These are phyloP conservation scores for Oncorhynchus nerka DNA, from an alignment of 2,113 vertebrate genomes.

Conservation along the genomic window DNA sequence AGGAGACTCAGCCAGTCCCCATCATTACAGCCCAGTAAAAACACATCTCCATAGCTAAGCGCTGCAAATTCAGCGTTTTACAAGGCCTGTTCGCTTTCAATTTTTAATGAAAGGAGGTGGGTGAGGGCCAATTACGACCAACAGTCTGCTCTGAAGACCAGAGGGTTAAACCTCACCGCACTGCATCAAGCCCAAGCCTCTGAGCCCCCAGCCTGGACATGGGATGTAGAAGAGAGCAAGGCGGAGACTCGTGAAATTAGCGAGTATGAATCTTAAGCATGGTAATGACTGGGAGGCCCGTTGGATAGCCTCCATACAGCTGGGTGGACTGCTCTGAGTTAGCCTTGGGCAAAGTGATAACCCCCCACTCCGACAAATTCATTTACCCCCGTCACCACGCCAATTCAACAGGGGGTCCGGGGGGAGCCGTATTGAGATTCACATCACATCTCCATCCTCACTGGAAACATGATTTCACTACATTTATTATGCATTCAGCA, in stretches of 20 bases:
- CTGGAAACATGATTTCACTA: conserved; percentile 81
- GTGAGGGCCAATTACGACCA: conserved; percentile 34
- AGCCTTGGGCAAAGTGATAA: conserved; percentile 70
- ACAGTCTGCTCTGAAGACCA: conserved; percentile 28
- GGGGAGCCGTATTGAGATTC: conserved; percentile 73
- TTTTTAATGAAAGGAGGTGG: conserved; percentile 42
- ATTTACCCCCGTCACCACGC: conserved; percentile 77
- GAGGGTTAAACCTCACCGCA: conserved; percentile 12
- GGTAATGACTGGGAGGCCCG: conserved; percentile 55
- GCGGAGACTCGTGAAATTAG: conserved; percentile 51
- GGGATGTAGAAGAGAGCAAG: conserved; percentile 4
- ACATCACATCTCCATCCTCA: conserved; percentile 69
- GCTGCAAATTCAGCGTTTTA: conserved; percentile 42
- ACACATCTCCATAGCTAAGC: conserved; percentile 33
- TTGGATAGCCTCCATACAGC: conserved; percentile 41
- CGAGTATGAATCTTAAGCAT: conserved; percentile 47
- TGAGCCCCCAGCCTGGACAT: conserved; percentile 15
- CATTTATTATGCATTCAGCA: conserved; percentile 81
- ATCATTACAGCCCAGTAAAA: conserved; percentile 27
- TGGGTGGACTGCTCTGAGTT: conserved; percentile 57
- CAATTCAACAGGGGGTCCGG: conserved; percentile 70
- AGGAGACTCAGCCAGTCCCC: conserved; percentile 1
- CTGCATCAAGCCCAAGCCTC: background rate
- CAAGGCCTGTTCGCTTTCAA: conserved; percentile 34
- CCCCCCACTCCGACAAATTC: conserved; percentile 66